Evolutionary conservation across 1,140 invertebrate species (phyloP).

Genomic region (Anthonomus grandis): DNA sequence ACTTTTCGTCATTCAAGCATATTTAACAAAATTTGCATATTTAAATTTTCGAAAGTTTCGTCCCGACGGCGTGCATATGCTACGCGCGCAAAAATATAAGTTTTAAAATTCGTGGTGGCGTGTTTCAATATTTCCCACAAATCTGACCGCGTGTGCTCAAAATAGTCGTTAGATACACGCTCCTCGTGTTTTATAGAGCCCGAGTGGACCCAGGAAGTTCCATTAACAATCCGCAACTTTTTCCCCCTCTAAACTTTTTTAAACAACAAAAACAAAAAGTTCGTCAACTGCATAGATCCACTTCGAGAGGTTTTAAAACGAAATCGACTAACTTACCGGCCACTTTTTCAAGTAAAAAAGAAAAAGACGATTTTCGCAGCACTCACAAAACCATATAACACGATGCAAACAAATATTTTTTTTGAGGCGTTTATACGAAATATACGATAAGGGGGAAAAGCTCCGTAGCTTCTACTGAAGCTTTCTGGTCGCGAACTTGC

Average conservation of each 20-base stretch:
- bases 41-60: neutral
- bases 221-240: conserved; percentile 9
- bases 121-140: neutral
- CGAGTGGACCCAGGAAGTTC: conserved; percentile 5
- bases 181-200: conserved; percentile 9
- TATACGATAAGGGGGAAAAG: neutral
- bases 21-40: neutral
- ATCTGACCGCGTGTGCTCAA: conserved; percentile 10
- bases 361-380: conserved; percentile 2
- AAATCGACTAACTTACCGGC: conserved; percentile 17
- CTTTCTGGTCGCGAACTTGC: conserved; percentile 34
- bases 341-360: too few species aligned
- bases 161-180: conserved; percentile 16
- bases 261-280: conserved; percentile 6
- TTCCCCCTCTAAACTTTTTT: too few species aligned
- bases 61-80: neutral
- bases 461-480: conserved; percentile 21
- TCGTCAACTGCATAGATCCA: conserved; percentile 12
- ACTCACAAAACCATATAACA: conserved; percentile 21
- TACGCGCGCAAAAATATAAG: neutral
- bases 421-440: conserved; percentile 17
- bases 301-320: conserved; percentile 10
- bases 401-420: conserved; percentile 16
- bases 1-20: neutral
- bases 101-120: neutral